These are phyloP conservation scores for Acromyrmex echinatior DNA, from an alignment of 1,140 invertebrate species.

Conservation along the genomic window DNA sequence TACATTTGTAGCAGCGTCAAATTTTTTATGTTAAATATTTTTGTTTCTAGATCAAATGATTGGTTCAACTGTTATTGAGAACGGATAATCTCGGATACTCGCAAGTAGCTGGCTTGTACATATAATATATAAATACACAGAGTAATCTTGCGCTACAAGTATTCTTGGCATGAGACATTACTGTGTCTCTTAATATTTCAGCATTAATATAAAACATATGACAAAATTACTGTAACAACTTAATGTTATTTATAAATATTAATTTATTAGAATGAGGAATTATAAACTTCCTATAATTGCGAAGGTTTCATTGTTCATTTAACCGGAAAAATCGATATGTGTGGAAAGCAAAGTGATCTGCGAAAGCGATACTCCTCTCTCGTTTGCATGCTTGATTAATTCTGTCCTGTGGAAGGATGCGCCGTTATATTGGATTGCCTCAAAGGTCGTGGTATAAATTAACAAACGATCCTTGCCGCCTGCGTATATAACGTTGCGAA, in stretches of 20 bases:
- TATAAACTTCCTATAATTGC: conserved; percentile 10
- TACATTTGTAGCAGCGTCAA: no score
- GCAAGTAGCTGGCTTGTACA: no score
- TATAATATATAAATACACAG: no score
- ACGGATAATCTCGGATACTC: no score
- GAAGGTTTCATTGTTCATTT: conserved; percentile 15
- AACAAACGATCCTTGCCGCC: conserved; percentile 35
- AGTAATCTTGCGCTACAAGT: no score
- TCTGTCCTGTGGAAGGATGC: conserved; percentile 3
- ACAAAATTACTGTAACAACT: not conserved
- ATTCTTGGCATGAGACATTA: not conserved
- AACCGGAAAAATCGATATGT: conserved; percentile 22
- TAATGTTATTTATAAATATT: conserved; percentile 10
- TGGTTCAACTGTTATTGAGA: no score
- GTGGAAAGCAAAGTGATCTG: conserved; percentile 18
- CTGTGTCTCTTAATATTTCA: not conserved
- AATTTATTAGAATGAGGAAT: not conserved
- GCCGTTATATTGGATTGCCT: conserved; percentile 63
- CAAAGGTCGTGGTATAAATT: conserved; percentile 62
- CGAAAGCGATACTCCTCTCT: conserved; percentile 31
- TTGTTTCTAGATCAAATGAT: no score
- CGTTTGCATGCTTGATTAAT: conserved; percentile 53
- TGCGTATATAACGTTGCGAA: conserved; percentile 29
- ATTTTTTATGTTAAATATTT: no score
- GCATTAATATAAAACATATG: not conserved